Percentiles rank a stretch among this genome's conserved stretches.
Evolutionary conservation across 2,888 invertebrate species (phyloP).

Genomic region (Chydorus sphaericus): DNA sequence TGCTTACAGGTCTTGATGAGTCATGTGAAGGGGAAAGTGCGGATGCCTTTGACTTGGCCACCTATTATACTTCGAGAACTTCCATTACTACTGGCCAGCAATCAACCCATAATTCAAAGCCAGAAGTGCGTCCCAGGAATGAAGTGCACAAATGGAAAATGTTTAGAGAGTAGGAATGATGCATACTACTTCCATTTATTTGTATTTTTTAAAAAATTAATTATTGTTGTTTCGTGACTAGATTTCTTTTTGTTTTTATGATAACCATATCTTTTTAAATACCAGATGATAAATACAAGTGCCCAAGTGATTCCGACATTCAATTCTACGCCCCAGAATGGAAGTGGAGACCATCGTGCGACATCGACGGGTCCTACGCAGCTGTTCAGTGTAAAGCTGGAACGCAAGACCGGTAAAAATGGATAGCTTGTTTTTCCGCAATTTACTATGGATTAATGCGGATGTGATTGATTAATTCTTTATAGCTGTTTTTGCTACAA

Average conservation of each 20-base stretch:
- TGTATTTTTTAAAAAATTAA: too few species aligned
- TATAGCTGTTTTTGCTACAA: constrained; percentile 53
- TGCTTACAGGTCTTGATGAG: background rate
- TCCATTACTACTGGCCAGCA: too few species aligned
- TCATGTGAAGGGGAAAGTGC: background rate
- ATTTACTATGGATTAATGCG: too few species aligned
- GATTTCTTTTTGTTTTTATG: too few species aligned
- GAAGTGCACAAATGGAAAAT: constrained; percentile 2
- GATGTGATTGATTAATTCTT: too few species aligned
- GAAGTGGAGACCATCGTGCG: constrained; percentile 35
- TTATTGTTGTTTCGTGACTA: too few species aligned
- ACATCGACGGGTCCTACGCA: constrained; percentile 40
- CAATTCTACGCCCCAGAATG: too few species aligned
- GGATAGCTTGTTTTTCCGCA: constrained; percentile 16
- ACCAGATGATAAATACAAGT: too few species aligned
- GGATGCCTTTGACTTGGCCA: background rate
- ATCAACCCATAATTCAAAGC: constrained; percentile 14
- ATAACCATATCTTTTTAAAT: too few species aligned
- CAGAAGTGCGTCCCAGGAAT: constrained; percentile 16
- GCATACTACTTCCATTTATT: too few species aligned
- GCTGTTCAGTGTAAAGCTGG: constrained; percentile 50
- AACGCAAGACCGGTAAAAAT: constrained; percentile 43
- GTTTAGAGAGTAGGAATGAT: background rate
- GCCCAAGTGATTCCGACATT: too few species aligned
- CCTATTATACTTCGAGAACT: background rate